phyloP scores from a whole-genome alignment of 30 jellyfish, hydroid and myxozoan genomes.

The Turritopsis dohrnii region DNA sequence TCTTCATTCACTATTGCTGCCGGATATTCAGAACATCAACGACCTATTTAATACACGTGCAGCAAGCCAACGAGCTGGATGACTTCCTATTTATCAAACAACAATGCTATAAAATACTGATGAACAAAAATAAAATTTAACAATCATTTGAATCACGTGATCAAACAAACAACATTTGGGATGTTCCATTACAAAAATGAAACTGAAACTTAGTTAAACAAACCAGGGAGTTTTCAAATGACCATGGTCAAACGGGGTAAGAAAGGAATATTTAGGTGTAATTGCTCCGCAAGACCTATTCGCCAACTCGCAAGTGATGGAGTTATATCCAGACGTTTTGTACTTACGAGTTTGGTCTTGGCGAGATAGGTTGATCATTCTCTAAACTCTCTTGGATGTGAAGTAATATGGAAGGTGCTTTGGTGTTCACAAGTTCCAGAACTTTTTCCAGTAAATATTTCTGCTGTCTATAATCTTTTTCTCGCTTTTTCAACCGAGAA shows the following conservation, averaged over 20 bases:
- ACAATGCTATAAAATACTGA: too few species aligned
- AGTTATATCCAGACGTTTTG: background rate
- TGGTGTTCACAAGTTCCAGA: constrained; percentile 53
- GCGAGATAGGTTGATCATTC: background rate
- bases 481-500: constrained; percentile 52
- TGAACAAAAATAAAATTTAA: too few species aligned
- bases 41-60: background rate
- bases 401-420: constrained; percentile 57
- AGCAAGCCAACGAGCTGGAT: background rate
- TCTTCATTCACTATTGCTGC: too few species aligned
- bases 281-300: too few species aligned
- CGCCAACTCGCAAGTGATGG: too few species aligned
- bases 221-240: too few species aligned
- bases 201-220: too few species aligned
- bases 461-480: constrained; percentile 70
- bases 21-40: background rate
- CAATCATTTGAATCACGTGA: too few species aligned
- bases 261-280: too few species aligned
- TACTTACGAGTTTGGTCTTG: constrained; percentile 1
- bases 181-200: too few species aligned
- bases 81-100: background rate
- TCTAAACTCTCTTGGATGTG: constrained; percentile 72
- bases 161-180: too few species aligned
- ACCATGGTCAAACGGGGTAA: too few species aligned
- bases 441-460: constrained; percentile 68